Conservation (phyloP, 2,113 vertebrate genomes). For the Halcyon malimbica region DNA sequence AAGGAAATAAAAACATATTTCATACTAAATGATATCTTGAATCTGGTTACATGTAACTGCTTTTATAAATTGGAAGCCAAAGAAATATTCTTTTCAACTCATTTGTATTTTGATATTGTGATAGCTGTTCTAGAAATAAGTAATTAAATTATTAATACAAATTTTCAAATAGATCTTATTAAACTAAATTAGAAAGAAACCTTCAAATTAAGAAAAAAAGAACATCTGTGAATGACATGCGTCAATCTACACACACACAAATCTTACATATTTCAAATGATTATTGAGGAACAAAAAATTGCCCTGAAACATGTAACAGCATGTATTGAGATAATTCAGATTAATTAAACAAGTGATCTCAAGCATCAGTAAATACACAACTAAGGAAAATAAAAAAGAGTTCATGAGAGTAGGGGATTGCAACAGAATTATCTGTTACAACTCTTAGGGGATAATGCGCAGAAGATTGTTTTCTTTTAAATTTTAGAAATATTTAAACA, state of each 20-base stretch:
- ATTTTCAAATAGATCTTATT: not conserved
- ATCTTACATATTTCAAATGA: not conserved
- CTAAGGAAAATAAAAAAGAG: not conserved
- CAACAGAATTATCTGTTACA: not conserved
- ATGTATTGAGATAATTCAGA: not conserved
- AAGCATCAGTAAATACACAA: not conserved
- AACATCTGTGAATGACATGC: not conserved
- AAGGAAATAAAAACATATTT: not conserved
- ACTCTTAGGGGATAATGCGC: not conserved
- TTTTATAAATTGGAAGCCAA: not conserved
- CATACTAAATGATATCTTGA: not conserved
- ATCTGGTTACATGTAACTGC: not conserved
- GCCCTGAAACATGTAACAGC: not conserved
- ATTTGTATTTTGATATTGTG: not conserved
- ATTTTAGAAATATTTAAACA: not conserved
- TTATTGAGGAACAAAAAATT: not conserved
- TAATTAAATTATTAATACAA: not conserved
- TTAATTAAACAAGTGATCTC: not conserved
- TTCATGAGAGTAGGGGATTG: not conserved
- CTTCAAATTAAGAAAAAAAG: no score
- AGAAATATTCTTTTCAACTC: not conserved
- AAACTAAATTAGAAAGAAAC: not conserved
- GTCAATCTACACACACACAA: not conserved
- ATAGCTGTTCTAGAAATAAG: not conserved
- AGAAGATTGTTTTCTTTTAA: not conserved